A percentile compares a stretch with the other conserved stretches of the same genome.
phyloP scores from a whole-genome alignment of 2,113 vertebrate genomes.

The Mustelus asterias region DNA sequence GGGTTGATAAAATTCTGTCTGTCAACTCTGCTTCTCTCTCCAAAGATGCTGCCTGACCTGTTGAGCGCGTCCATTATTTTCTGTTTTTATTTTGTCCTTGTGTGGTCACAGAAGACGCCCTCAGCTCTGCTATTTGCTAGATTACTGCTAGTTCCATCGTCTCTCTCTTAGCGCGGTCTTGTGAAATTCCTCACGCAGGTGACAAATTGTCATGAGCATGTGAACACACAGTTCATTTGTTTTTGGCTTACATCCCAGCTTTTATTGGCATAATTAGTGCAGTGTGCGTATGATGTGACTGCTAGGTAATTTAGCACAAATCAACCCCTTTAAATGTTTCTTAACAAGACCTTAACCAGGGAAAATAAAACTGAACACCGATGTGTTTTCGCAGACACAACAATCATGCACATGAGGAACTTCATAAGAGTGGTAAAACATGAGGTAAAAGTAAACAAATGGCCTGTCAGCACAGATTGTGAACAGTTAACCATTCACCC shows the following conservation, averaged over 20 bases:
- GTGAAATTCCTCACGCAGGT: conserved; percentile 14
- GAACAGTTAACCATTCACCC: neutral
- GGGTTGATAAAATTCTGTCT: neutral
- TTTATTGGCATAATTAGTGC: conserved; percentile 28
- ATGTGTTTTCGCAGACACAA: neutral
- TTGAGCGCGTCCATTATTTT: neutral
- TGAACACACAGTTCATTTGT: conserved; percentile 9
- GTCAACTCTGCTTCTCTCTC: neutral
- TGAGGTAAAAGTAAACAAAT: neutral
- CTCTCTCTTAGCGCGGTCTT: neutral
- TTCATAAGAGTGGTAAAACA: neutral
- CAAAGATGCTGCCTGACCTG: neutral
- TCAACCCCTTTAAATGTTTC: conserved; percentile 20
- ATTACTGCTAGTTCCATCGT: neutral
- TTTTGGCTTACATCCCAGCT: conserved; percentile 20
- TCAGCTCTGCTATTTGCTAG: neutral
- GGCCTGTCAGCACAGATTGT: neutral
- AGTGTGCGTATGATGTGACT: conserved; percentile 29
- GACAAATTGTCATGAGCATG: conserved; percentile 4
- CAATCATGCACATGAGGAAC: conserved; percentile 9
- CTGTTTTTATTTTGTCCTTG: neutral
- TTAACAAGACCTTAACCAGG: conserved; percentile 21
- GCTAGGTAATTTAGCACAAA: conserved; percentile 25
- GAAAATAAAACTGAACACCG: conserved; percentile 11
- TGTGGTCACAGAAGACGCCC: neutral